Evolutionary conservation across 2,113 vertebrate genomes (phyloP).

Genomic region (Calyptomena viridis): DNA sequence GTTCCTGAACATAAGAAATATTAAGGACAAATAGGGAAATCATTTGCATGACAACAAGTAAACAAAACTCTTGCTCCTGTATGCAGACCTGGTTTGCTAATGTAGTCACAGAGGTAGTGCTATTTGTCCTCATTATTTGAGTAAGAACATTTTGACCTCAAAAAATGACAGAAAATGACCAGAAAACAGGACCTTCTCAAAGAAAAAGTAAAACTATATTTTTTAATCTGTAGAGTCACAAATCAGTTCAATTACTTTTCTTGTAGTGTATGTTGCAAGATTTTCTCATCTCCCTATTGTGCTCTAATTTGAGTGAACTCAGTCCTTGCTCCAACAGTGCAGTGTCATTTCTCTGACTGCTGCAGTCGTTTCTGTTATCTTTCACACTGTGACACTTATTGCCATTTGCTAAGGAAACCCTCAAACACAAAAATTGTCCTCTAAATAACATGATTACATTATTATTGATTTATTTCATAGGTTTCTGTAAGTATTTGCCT

Average conservation of each 20-base stretch:
- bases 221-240: neutral
- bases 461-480: conserved; percentile 45
- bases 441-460: conserved; percentile 42
- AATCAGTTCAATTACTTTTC: neutral
- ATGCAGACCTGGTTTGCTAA: neutral
- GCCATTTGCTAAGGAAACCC: conserved; percentile 21
- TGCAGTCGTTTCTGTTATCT: neutral
- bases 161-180: neutral
- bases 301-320: neutral
- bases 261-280: neutral
- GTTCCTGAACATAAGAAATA: neutral
- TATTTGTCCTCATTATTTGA: neutral
- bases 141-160: neutral
- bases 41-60: neutral
- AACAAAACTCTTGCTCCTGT: neutral
- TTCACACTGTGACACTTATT: neutral
- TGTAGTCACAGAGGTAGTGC: neutral
- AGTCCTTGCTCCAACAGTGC: neutral
- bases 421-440: conserved; percentile 25
- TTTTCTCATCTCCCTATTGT: neutral
- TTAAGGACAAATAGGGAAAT: neutral
- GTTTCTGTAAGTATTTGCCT: neutral
- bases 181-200: neutral
- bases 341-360: neutral
- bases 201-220: neutral